Conservation (phyloP, 2,113 vertebrate species). For the Pseudopodoces humilis region DNA sequence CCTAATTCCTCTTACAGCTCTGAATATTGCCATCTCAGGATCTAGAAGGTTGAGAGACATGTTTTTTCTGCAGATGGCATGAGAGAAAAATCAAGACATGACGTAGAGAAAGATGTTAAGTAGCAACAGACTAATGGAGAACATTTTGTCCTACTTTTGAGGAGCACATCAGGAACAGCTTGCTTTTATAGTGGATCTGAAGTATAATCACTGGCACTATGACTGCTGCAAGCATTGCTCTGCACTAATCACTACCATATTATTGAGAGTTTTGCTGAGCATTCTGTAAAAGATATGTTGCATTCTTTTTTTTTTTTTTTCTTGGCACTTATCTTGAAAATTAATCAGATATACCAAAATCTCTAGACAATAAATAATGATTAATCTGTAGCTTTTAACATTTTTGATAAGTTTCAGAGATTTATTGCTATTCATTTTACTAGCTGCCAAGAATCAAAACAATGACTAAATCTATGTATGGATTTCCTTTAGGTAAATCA, state of each 20-base stretch:
- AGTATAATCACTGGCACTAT: constrained; percentile 48
- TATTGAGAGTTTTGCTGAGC: constrained; percentile 26
- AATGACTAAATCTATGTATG: neutral
- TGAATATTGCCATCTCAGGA: constrained; percentile 29
- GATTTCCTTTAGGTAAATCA: constrained; percentile 34
- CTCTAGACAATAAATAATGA: constrained; percentile 3
- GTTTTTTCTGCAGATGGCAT: constrained; percentile 60
- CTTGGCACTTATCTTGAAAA: constrained; percentile 2
- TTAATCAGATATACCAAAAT: constrained; percentile 8
- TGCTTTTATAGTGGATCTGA: constrained; percentile 47
- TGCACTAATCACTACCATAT: constrained; percentile 45
- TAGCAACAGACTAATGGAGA: constrained; percentile 62
- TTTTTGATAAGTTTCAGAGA: neutral
- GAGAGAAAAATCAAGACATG: constrained; percentile 48
- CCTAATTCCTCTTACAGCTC: constrained; percentile 12
- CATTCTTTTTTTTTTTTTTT: neutral
- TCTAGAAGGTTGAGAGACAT: constrained; percentile 47
- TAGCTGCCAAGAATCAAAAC: constrained; percentile 4
- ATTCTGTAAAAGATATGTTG: neutral
- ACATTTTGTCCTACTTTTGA: constrained; percentile 64
- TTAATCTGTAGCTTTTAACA: constrained; percentile 12
- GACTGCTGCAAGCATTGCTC: constrained; percentile 21
- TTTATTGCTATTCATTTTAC: constrained; percentile 2
- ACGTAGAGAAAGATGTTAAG: constrained; percentile 53
- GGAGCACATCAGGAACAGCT: constrained; percentile 65